These are phyloP conservation scores for Crotalus helleri DNA, from an alignment of 2,113 vertebrate species.

Conservation along the genomic window DNA sequence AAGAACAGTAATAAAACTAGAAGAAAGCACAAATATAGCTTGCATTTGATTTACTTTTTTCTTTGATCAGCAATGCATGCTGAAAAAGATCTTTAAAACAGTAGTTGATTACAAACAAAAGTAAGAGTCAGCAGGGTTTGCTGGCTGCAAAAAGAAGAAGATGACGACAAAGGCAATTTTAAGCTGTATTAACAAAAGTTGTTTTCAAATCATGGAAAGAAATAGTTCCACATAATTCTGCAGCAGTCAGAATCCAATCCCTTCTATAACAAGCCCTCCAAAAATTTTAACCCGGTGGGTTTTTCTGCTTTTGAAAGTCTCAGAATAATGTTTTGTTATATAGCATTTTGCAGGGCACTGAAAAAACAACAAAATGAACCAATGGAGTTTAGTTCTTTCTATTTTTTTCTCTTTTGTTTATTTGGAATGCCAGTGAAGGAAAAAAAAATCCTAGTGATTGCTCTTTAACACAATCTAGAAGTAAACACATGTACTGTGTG, in stretches of 20 bases:
- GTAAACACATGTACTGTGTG: constrained; percentile 36
- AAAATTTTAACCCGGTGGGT: not conserved
- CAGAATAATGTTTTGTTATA: not conserved
- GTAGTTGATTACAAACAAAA: not conserved
- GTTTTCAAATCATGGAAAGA: not conserved
- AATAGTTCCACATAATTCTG: not conserved
- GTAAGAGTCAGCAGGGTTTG: not conserved
- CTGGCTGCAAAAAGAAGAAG: not conserved
- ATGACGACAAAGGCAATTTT: not conserved
- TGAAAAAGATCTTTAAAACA: not conserved
- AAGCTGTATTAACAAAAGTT: not conserved
- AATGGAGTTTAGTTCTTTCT: not conserved
- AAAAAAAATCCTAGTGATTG: not conserved
- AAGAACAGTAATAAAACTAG: not conserved
- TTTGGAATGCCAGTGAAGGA: constrained; percentile 25
- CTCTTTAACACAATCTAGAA: constrained; percentile 41
- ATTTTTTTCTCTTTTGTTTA: constrained; percentile 9
- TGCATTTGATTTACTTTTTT: not conserved
- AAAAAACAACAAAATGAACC: constrained; percentile 21
- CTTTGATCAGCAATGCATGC: not conserved
- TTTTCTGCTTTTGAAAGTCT: not conserved
- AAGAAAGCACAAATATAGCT: not conserved
- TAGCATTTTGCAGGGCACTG: not conserved
- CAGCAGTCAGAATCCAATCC: not conserved
- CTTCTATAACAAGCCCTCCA: not conserved